phyloP scores from a whole-genome alignment of 2,113 vertebrate genomes.

The Regulus satrapa region DNA sequence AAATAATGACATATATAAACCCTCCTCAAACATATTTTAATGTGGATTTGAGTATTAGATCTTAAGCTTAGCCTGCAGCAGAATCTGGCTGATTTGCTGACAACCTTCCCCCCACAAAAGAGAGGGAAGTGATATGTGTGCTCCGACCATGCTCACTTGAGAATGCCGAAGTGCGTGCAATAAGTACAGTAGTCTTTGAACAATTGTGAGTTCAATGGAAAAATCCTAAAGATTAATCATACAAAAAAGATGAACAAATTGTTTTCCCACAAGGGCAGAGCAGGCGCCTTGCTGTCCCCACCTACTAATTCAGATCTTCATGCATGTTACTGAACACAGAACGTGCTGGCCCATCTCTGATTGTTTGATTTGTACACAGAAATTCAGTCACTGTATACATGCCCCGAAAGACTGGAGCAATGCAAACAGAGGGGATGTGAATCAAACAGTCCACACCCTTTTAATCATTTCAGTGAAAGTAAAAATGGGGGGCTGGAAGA shows the following conservation, averaged over 20 bases:
- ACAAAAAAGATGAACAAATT: not conserved
- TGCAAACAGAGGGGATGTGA: not conserved
- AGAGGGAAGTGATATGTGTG: rapidly evolving
- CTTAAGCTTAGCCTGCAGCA: not conserved
- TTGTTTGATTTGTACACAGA: not conserved
- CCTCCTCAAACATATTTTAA: not conserved
- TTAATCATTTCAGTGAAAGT: not conserved
- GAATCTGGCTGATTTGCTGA: not conserved
- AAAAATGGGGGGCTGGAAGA: not conserved
- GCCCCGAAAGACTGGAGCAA: not conserved
- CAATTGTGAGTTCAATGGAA: not conserved
- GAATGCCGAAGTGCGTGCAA: not conserved
- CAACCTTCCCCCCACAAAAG: not conserved
- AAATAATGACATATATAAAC: not conserved
- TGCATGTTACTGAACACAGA: not conserved
- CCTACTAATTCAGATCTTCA: not conserved
- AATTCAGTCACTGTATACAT: not conserved
- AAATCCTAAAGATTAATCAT: not conserved
- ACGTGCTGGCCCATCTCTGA: not conserved
- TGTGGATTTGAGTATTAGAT: not conserved
- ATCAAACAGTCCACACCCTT: not conserved
- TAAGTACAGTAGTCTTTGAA: not conserved
- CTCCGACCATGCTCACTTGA: not conserved
- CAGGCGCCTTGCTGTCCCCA: not conserved
- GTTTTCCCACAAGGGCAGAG: not conserved